Evolutionary conservation across 2,888 invertebrate species (phyloP).

Genomic region (Drosophila anomalata): DNA sequence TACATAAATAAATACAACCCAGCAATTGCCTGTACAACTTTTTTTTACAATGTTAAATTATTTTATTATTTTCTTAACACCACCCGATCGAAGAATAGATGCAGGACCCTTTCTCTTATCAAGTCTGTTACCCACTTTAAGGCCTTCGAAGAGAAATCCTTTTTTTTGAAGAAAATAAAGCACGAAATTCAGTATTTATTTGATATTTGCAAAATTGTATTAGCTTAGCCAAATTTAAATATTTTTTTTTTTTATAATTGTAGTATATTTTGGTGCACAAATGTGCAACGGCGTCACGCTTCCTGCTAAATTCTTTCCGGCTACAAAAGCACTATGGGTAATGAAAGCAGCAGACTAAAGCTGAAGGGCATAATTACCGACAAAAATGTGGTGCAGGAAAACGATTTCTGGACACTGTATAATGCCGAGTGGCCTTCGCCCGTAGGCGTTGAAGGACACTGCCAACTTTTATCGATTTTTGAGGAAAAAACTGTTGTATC

Average conservation of each 20-base stretch:
- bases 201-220: no score
- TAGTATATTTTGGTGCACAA: neutral
- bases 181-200: no score
- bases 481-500: slow-evolving; percentile 88
- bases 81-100: no score
- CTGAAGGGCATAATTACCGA: slow-evolving; percentile 89
- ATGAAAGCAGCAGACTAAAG: slow-evolving; percentile 89
- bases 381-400: slow-evolving; percentile 90
- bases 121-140: no score
- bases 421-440: slow-evolving; percentile 80
- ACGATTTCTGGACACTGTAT: slow-evolving; percentile 91
- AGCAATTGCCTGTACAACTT: no score
- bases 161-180: no score
- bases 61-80: no score
- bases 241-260: neutral
- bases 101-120: no score
- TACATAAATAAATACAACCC: no score
- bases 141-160: no score
- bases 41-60: no score
- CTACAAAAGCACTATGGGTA: slow-evolving; percentile 87
- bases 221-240: no score
- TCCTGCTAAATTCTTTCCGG: neutral
- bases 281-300: neutral
- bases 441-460: slow-evolving; percentile 85
- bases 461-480: slow-evolving; percentile 88